Evolutionary conservation across 2,888 invertebrate species (phyloP), one percentile per base, ranked within the genome.

Genomic region (Neoaliturus tenellus): DNA sequence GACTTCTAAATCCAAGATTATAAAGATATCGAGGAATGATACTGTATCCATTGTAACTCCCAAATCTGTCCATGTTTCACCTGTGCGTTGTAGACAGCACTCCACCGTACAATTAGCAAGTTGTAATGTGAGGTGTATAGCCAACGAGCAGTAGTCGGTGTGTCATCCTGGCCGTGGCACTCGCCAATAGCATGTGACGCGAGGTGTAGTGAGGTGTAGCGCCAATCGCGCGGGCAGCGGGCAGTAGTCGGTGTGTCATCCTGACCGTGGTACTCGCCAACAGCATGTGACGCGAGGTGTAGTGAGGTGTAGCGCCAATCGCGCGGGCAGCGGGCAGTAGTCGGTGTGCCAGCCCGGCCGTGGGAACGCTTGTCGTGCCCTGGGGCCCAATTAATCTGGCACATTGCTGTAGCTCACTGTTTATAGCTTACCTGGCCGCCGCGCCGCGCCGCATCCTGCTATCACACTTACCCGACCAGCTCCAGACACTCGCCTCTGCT

Each of bases 351-450:
- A 41, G 55, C 20, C 44, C 41, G 33, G 69, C 83, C 84, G 73
- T 73, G 73, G 39, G 73, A 81, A 81, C 71, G 31, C 84, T 33
- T 44, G 75, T 62, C 83, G 80, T 80, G 83, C 80, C 78, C 83
- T 80, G 83, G 55, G 73, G 82, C 69, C 83, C 83, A 83, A 83
- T 82, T 82, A 83, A 78, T 83, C 58, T 78, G 78, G 78, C 78
- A 78, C 78, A 78, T 78, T 55, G 78, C 78, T 78, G 55, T 78
- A 48, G 51, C 55, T 55, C 55, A 51, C 78, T 78, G 78, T 78
- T 78, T 55, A 78, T 78, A 78, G 78, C 78, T 55, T 55, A 78
- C 78, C 78, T 78, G 78, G 28, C 41, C 71, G 44, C 55, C 55
- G 23, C 67, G n/a, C n/a, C n/a, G n/a, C 71, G 44, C 73, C 28